Conservation (phyloP, 2,113 vertebrate species). For the Nerophis ophidion region DNA sequence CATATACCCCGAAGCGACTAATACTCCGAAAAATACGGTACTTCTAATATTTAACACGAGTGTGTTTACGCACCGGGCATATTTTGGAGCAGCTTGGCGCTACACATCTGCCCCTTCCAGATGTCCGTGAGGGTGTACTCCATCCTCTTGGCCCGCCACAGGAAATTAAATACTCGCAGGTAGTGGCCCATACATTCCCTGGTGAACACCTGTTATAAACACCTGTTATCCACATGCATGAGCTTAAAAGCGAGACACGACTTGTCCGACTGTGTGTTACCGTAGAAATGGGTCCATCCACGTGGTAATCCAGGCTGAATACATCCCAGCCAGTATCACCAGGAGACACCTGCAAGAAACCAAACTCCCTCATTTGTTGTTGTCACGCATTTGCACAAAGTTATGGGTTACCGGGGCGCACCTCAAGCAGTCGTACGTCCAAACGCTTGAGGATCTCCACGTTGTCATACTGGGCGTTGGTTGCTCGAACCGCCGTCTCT, state of each 20-base stretch:
- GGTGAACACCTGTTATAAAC: conserved; percentile 82
- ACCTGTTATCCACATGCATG: neutral
- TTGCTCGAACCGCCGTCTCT: conserved; percentile 92
- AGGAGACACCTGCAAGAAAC: conserved; percentile 83
- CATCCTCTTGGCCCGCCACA: conserved; percentile 96
- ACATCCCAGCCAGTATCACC: conserved; percentile 98
- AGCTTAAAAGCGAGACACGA: neutral
- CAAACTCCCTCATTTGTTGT: no score
- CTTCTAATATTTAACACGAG: no score
- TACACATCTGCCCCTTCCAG: conserved; percentile 99
- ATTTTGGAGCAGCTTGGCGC: conserved; percentile 87
- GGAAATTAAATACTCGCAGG: conserved; percentile 93
- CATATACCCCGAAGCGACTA: no score
- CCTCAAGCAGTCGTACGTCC: conserved; percentile 94
- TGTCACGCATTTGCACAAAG: no score
- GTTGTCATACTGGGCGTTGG: conserved; percentile 95
- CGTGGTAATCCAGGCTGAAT: conserved; percentile 97
- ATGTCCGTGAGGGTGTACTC: conserved; percentile 98
- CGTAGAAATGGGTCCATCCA: conserved; percentile 95
- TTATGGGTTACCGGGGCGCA: conserved; percentile 31
- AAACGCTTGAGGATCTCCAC: conserved; percentile 91
- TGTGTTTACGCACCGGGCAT: conserved; percentile 80
- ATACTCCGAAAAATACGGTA: no score
- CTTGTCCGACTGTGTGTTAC: conserved; percentile 58
- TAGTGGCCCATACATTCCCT: conserved; percentile 98